Conservation (phyloP, 2,888 invertebrate genomes). For the Hoplodrina ambigua region DNA sequence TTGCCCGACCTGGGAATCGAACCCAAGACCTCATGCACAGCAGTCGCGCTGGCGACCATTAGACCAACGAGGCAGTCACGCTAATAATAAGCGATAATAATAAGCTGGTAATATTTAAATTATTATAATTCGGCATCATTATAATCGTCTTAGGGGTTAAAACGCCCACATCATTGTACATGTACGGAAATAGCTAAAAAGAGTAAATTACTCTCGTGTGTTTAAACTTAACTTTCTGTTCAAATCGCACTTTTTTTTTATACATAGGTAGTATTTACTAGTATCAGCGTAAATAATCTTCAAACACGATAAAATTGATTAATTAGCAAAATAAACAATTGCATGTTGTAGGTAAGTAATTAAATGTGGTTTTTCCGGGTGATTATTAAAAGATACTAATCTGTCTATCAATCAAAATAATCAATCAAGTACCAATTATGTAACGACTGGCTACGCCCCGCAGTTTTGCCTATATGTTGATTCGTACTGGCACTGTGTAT, state of each 20-base stretch:
- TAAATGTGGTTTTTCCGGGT: constrained; percentile 26
- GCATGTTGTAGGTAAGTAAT: constrained; percentile 24
- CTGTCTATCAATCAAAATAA: constrained; percentile 7
- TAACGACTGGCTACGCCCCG: not conserved
- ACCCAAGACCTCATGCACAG: too few relatives aligned
- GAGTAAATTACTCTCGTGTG: too few relatives aligned
- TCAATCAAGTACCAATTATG: constrained; percentile 6
- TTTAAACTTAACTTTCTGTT: too few relatives aligned
- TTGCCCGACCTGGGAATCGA: too few relatives aligned
- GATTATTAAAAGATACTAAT: constrained; percentile 36
- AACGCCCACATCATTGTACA: too few relatives aligned
- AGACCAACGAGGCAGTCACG: too few relatives aligned
- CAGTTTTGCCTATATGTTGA: not conserved
- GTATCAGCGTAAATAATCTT: constrained; percentile 18
- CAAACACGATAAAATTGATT: constrained; percentile 20
- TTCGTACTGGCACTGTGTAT: not conserved
- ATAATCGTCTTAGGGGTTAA: too few relatives aligned
- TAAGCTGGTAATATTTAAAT: too few relatives aligned
- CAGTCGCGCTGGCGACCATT: too few relatives aligned
- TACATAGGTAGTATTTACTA: not conserved
- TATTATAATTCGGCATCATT: too few relatives aligned
- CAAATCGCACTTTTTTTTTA: not conserved
- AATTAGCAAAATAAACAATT: constrained; percentile 38
- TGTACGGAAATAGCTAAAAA: not conserved
- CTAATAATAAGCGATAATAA: too few relatives aligned